A percentile compares a stretch with the other conserved stretches of the same genome.
These are phyloP conservation scores for Leucoraja erinaceus DNA, from an alignment of 2,113 vertebrate genomes.

Conservation along the genomic window DNA sequence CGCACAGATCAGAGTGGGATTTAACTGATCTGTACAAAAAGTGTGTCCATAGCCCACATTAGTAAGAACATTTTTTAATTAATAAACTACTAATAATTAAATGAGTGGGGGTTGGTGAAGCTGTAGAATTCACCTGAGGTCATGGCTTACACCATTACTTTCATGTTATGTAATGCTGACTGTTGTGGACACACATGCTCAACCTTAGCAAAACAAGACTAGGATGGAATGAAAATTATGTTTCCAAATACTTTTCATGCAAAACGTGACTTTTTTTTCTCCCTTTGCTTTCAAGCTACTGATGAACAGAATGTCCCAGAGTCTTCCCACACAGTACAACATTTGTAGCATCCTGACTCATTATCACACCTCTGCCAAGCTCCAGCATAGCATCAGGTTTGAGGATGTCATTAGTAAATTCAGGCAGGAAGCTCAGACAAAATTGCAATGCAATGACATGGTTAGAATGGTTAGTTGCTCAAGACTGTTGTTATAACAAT, in stretches of 20 bases:
- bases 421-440: not conserved
- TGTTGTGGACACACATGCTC: not conserved
- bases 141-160: not conserved
- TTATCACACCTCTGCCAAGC: slow-evolving; percentile 23
- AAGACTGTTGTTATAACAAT: not conserved
- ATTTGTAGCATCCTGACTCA: not conserved
- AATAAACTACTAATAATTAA: not conserved
- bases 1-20: not conserved
- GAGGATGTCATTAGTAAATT: slow-evolving; percentile 17
- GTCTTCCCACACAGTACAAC: not conserved
- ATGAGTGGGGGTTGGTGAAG: not conserved
- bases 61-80: not conserved
- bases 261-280: not conserved
- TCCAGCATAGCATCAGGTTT: not conserved
- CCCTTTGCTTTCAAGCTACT: not conserved
- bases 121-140: not conserved
- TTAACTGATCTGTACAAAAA: not conserved
- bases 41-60: not conserved
- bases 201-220: not conserved
- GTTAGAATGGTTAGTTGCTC: not conserved
- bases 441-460: not conserved
- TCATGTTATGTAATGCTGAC: not conserved
- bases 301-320: slow-evolving; percentile 20
- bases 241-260: not conserved
- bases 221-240: not conserved